Evolutionary conservation across 2,113 vertebrate genomes (phyloP).

Genomic region (Urocitellus parryii): DNA sequence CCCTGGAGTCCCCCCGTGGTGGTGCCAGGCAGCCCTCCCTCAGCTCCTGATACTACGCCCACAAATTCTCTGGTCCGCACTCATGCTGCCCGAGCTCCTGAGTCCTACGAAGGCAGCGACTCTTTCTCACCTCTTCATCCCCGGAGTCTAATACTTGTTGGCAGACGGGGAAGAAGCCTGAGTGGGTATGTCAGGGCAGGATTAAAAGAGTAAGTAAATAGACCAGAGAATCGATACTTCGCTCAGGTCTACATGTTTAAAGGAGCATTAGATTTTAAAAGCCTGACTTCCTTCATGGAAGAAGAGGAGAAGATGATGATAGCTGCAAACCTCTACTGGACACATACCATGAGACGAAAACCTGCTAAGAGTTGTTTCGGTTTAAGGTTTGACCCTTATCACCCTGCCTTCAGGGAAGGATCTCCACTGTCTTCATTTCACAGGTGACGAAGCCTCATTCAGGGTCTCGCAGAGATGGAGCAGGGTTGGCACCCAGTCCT

Average conservation of each 20-base stretch:
- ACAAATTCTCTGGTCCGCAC: not conserved
- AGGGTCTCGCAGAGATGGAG: not conserved
- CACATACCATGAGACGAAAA: not conserved
- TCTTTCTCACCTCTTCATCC: not conserved
- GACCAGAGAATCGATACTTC: not conserved
- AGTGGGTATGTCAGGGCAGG: slow-evolving; percentile 62
- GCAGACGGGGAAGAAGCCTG: slow-evolving; percentile 34
- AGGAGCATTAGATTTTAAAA: not conserved
- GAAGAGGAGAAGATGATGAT: no score
- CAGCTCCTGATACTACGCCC: rapidly evolving
- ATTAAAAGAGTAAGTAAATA: slow-evolving; percentile 43
- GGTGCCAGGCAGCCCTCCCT: not conserved
- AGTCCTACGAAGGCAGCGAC: not conserved
- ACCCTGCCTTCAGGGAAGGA: not conserved
- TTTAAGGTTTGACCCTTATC: not conserved
- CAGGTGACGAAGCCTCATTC: not conserved
- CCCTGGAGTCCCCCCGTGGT: rapidly evolving
- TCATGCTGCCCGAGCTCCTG: not conserved
- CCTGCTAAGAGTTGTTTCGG: not conserved
- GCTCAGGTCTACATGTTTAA: not conserved
- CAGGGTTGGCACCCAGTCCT: not conserved
- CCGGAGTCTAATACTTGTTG: not conserved
- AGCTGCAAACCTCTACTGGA: not conserved
- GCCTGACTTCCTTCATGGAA: not conserved
- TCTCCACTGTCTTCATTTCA: not conserved